Conservation (phyloP, 2,797 vertebrate species). For the Mionectes olivaceus region DNA sequence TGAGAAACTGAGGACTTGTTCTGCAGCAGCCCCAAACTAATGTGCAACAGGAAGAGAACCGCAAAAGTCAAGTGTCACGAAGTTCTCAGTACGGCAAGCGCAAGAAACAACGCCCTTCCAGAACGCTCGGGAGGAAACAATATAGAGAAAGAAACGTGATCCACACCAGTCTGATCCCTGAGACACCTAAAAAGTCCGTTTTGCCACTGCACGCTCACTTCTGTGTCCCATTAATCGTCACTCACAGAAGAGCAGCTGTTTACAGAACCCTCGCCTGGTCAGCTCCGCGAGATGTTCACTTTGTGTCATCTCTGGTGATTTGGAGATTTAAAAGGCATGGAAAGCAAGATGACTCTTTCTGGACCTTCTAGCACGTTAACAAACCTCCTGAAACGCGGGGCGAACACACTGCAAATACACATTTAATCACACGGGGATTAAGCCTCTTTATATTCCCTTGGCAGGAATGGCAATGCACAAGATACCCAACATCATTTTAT, state of each 20-base stretch:
- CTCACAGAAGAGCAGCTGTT: not conserved
- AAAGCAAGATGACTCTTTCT: not conserved
- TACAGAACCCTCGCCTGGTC: not conserved
- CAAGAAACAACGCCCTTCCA: not conserved
- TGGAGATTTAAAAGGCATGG: not conserved
- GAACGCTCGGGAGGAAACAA: too few species aligned
- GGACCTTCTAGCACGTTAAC: not conserved
- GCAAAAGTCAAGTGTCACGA: not conserved
- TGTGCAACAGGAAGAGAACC: not conserved
- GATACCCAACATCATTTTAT: not conserved
- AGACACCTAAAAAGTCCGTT: not conserved
- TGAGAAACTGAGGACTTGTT: not conserved
- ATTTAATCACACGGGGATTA: fast-evolving
- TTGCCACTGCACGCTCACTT: not conserved
- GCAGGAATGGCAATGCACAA: not conserved
- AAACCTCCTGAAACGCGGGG: not conserved
- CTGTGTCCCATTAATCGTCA: not conserved
- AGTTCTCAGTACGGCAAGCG: not conserved
- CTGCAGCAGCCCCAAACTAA: not conserved
- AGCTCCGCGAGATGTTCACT: not conserved
- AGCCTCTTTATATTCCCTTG: not conserved
- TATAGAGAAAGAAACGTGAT: not conserved
- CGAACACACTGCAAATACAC: not conserved
- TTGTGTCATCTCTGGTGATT: not conserved
- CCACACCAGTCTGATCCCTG: not conserved